phyloP scores from a whole-genome alignment of 1,140 invertebrate genomes.

The Ooceraea biroi region DNA sequence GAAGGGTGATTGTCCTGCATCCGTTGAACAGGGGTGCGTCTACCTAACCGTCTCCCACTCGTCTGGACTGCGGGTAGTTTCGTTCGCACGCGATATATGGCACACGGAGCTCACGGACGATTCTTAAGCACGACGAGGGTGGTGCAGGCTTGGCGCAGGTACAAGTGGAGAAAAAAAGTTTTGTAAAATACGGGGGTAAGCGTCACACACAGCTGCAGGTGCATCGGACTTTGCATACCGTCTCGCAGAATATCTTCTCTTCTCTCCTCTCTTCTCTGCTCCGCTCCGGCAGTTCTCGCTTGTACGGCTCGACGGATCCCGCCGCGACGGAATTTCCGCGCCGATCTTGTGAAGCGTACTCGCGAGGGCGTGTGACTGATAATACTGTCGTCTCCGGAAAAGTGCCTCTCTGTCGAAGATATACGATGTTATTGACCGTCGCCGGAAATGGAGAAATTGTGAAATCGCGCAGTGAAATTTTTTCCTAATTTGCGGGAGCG shows the following conservation, averaged over 20 bases:
- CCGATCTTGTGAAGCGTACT: constrained; percentile 2
- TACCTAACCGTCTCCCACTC: background rate
- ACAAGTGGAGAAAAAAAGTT: constrained; percentile 11
- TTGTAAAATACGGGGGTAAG: constrained; percentile 62
- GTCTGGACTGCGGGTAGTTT: constrained; percentile 7
- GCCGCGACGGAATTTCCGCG: constrained; percentile 62
- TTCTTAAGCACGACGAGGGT: constrained; percentile 37
- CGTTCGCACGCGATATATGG: constrained; percentile 43
- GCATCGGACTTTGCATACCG: constrained; percentile 69
- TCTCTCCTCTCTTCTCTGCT: constrained; percentile 45
- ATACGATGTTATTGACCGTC: no score
- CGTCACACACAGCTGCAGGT: constrained; percentile 71
- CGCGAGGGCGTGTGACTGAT: no score
- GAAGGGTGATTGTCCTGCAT: background rate
- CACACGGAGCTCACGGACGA: constrained; percentile 31
- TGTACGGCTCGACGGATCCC: constrained; percentile 15
- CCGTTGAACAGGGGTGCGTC: no score
- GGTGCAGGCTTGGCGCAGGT: no score
- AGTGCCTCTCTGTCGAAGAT: no score
- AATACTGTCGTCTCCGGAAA: no score
- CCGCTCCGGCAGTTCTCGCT: no score
- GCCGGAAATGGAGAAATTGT: no score
- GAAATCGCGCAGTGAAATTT: no score
- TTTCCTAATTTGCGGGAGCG: constrained; percentile 30
- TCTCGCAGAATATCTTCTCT: constrained; percentile 14